These are phyloP conservation scores for Bothrops jararaca DNA, from an alignment of 2,113 vertebrate genomes.

Conservation along the genomic window DNA sequence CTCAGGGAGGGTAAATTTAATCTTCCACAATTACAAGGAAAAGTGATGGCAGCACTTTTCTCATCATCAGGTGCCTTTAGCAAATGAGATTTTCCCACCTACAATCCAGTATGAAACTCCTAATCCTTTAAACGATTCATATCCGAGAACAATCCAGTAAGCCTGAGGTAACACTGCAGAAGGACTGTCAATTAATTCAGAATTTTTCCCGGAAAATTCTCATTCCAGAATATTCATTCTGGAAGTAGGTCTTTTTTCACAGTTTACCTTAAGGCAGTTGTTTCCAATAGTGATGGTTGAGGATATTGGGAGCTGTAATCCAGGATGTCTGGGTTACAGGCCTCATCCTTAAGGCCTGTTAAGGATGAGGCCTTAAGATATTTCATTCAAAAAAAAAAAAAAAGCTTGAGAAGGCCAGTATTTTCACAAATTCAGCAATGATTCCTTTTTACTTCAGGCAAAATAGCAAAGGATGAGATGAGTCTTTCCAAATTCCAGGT, in stretches of 20 bases:
- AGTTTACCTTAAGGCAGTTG: not conserved
- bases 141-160: not conserved
- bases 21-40: not conserved
- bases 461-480: not conserved
- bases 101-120: not conserved
- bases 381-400: not conserved
- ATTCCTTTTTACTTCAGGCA: not conserved
- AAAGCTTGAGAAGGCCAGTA: not conserved
- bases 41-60: constrained; percentile 5
- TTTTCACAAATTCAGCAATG: not conserved
- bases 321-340: not conserved
- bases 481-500: not conserved
- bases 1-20: not conserved
- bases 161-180: not conserved
- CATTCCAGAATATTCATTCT: not conserved
- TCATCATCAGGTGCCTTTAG: not conserved
- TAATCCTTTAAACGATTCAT: not conserved
- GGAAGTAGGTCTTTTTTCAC: not conserved
- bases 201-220: not conserved
- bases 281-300: not conserved
- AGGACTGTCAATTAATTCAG: not conserved
- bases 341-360: not conserved
- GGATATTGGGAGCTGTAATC: not conserved
- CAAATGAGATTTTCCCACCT: constrained; percentile 1
- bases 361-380: not conserved